Evolutionary conservation across 2,113 vertebrate species (phyloP).

Genomic region (Pterocles orientalis): DNA sequence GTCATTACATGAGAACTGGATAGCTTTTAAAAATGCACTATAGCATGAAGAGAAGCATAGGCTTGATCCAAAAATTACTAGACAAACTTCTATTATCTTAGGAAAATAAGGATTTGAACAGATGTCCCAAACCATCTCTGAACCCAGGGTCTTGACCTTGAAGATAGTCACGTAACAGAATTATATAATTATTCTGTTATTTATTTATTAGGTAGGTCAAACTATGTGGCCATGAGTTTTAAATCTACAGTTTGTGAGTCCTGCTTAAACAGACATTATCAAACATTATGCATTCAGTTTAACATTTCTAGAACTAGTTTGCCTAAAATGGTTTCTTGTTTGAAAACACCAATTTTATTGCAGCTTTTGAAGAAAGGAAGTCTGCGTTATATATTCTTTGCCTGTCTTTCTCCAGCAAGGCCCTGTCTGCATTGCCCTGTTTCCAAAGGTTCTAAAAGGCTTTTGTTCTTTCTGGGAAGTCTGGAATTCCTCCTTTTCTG

Average conservation of each 20-base stretch:
- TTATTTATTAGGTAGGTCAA: background rate
- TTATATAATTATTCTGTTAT: background rate
- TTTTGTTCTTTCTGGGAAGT: background rate
- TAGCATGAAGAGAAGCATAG: background rate
- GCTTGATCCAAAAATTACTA: background rate
- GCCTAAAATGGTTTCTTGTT: background rate
- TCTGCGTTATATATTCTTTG: background rate
- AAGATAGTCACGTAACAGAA: background rate
- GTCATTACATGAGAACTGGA: background rate
- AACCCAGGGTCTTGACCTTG: background rate
- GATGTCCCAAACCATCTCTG: background rate
- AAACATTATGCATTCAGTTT: background rate
- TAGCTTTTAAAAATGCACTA: background rate
- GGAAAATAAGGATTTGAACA: background rate
- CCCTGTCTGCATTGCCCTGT: background rate
- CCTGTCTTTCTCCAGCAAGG: background rate
- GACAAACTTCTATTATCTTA: background rate
- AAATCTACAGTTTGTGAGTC: background rate
- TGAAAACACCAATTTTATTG: background rate
- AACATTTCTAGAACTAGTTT: background rate
- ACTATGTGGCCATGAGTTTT: background rate
- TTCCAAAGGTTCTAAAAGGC: background rate
- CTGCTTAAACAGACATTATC: background rate
- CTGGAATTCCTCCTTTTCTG: background rate
- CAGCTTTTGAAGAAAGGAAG: background rate